phyloP scores from a whole-genome alignment of 2,113 vertebrate genomes.

The Thymallus thymallus region DNA sequence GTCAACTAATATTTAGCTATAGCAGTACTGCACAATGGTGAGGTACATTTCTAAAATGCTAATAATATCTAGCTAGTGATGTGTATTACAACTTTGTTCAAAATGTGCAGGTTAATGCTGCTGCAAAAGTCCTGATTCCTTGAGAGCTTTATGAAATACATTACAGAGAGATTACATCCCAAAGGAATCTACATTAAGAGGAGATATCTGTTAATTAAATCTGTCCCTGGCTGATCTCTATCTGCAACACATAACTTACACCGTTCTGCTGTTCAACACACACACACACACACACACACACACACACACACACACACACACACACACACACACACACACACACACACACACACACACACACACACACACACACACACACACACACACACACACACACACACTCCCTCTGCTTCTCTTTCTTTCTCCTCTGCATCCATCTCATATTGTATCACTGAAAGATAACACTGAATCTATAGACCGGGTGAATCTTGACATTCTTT shows the following conservation, averaged over 20 bases:
- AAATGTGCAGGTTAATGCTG: constrained; percentile 51
- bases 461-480: constrained; percentile 25
- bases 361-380: constrained; percentile 23
- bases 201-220: constrained; percentile 80
- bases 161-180: constrained; percentile 58
- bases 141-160: constrained; percentile 62
- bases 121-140: constrained; percentile 49
- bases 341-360: constrained; percentile 17
- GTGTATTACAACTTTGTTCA: constrained; percentile 40
- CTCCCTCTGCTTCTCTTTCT: constrained; percentile 19
- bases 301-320: constrained; percentile 16
- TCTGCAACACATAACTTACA: constrained; percentile 70
- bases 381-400: constrained; percentile 24
- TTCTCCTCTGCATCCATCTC: constrained; percentile 27
- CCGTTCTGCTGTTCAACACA: constrained; percentile 43
- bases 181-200: constrained; percentile 74
- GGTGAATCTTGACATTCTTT: constrained; percentile 1
- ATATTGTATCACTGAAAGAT: constrained; percentile 17
- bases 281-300: constrained; percentile 33
- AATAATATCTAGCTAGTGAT: background rate
- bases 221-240: constrained; percentile 70
- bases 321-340: constrained; percentile 18
- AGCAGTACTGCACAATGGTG: background rate
- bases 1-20: background rate
- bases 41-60: background rate